These are phyloP conservation scores for Hedya salicella DNA, from an alignment of 2,888 invertebrate species.

Conservation along the genomic window DNA sequence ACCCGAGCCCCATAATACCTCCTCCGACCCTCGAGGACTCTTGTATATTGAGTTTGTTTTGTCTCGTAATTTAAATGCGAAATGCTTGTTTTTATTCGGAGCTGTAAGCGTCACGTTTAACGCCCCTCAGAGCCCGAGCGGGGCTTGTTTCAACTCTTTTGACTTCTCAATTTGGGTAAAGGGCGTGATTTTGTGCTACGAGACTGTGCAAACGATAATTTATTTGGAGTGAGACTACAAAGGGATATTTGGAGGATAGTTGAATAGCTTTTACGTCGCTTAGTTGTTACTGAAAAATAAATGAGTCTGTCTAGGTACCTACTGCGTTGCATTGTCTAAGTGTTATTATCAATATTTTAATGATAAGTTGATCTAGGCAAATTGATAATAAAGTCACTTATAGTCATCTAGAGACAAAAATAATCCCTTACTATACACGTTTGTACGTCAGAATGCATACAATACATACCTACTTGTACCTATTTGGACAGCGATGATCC, in stretches of 20 bases:
- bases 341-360: no score
- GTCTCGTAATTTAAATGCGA: constrained; percentile 65
- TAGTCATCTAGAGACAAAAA: no score
- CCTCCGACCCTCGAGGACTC: constrained; percentile 50
- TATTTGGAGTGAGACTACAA: constrained; percentile 27
- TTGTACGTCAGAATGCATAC: no score
- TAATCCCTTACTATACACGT: no score
- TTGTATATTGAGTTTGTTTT: constrained; percentile 69
- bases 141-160: constrained; percentile 36
- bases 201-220: constrained; percentile 22
- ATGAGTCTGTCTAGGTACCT: no score
- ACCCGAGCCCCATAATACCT: constrained; percentile 46
- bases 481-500: no score
- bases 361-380: no score
- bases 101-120: constrained; percentile 22
- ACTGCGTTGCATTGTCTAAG: no score
- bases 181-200: constrained; percentile 32
- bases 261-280: background rate
- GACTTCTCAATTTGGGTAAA: constrained; percentile 32
- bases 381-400: no score
- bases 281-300: background rate
- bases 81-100: constrained; percentile 46
- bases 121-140: constrained; percentile 16
- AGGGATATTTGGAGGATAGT: constrained; percentile 20
- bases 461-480: no score